Base-by-base conservation (phyloP, 2,888 invertebrate genomes). In the Cheilosia pagana region DNA sequence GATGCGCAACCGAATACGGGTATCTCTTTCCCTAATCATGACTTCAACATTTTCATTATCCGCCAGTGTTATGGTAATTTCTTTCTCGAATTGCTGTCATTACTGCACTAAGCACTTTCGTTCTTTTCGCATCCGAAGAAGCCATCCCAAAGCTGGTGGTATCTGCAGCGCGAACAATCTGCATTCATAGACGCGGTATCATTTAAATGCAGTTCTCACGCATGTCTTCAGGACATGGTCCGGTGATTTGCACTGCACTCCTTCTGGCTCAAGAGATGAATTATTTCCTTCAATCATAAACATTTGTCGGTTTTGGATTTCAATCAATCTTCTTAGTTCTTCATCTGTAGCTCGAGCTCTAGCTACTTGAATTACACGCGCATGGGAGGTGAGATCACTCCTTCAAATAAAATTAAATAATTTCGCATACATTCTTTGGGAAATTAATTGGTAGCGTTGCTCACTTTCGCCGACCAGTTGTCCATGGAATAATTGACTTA, bases 211-310 rank as follows among this genome's bases (percentile, higher is more conserved):
- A 65, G 45, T 90, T 90, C 91, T 90, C 91, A 90, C 90, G 90
- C 90, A 91, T 89, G 89, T 89, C 89, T 89, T 87, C 87, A 88
- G 88, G 90, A 89, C 87, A 90, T 88, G 90, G 88, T 90, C 89
- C 14, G 81, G 35, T 81, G 75, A 45, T 79, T 71, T 52, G 35
- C 23, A 50, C 16, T 43, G 21, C 31, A 25, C 41, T 52, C 12
- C 52, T 48, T 74, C 35, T 35, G 8, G 55, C 14, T 28, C 5
- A 14, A 10, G 57, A 21, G 75, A 75, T 63, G 48, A 70, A 81
- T 62, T 68, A 70, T 75, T 81, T 81, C 75, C 81, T 63, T 62
- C 55, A 68, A 60, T 81, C 67, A 67, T 75, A 70, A 67, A 81
- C 55, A n/a, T 78, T 31, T 35, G 65, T 45, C 45, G 67, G 60